A percentile compares a stretch with the other conserved stretches of the same genome.
phyloP scores from a whole-genome alignment of 2,888 invertebrate species.

The Nomada hirtipes region DNA sequence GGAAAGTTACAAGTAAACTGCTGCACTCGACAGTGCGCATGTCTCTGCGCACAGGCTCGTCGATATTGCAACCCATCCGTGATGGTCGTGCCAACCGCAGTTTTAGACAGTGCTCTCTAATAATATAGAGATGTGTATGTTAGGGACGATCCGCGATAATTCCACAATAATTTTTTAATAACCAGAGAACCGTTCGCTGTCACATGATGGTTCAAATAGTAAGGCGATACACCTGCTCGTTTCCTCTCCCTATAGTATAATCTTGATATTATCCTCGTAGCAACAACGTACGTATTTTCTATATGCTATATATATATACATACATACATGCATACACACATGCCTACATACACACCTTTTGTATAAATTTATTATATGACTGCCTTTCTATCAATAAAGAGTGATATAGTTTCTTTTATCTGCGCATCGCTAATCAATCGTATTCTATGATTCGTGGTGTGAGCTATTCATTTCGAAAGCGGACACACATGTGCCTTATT shows the following conservation, averaged over 20 bases:
- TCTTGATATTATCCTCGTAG: conserved; percentile 53
- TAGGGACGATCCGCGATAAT: conserved; percentile 32
- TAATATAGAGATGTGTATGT: conserved; percentile 55
- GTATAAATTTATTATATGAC: conserved; percentile 65
- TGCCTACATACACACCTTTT: conserved; percentile 54
- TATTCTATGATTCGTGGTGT: conserved; percentile 1
- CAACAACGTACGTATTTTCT: conserved; percentile 52
- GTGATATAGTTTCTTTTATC: conserved; percentile 40
- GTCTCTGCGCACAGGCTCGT: conserved; percentile 62
- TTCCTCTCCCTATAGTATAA: conserved; percentile 47
- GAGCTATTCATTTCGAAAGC: neutral
- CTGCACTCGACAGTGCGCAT: conserved; percentile 59
- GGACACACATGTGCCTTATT: neutral
- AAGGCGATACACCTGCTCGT: conserved; percentile 33
- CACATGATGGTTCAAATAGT: conserved; percentile 29
- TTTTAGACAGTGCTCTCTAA: conserved; percentile 58
- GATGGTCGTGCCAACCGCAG: conserved; percentile 59
- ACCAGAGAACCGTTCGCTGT: conserved; percentile 10
- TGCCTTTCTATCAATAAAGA: conserved; percentile 69
- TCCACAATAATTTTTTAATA: conserved; percentile 28
- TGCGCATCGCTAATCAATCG: conserved; percentile 16
- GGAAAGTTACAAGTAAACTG: conserved; percentile 62
- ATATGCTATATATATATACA: neutral
- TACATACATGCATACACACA: neutral
- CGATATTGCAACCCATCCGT: conserved; percentile 65